Percentiles rank a stretch among this genome's conserved stretches.
Conservation (phyloP, 1,140 invertebrate genomes). For the Trichonephila clavipes region DNA sequence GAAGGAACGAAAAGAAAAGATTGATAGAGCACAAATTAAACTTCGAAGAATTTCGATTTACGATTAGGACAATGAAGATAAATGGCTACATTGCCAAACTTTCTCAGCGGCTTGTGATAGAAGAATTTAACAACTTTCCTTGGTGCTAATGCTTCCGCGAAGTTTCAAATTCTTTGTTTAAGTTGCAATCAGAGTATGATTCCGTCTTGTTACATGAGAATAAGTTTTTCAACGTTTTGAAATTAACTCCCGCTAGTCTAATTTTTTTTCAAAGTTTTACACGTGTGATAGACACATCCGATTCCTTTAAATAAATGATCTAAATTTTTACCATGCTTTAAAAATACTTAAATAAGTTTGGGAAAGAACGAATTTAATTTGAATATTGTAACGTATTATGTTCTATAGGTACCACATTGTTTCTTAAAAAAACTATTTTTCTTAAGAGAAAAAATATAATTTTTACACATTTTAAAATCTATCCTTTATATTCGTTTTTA, state of each 20-base stretch:
- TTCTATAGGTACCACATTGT: too few species aligned
- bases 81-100: conserved; percentile 11
- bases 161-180: not conserved
- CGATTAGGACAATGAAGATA: conserved; percentile 25
- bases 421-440: too few species aligned
- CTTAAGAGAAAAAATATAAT: too few species aligned
- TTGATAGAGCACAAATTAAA: not conserved
- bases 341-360: too few species aligned
- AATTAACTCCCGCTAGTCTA: not conserved
- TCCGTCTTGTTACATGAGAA: not conserved
- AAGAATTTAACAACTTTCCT: conserved; percentile 11
- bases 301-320: too few species aligned
- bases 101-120: conserved; percentile 5
- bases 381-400: too few species aligned
- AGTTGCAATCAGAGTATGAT: not conserved
- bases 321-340: too few species aligned
- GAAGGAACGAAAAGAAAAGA: not conserved
- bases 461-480: too few species aligned
- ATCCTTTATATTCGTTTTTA: too few species aligned
- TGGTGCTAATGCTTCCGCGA: not conserved
- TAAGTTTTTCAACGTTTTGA: not conserved
- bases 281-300: too few species aligned
- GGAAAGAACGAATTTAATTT: too few species aligned
- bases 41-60: not conserved
- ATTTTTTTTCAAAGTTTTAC: too few species aligned